These are phyloP conservation scores for Anthonomus grandis DNA, from an alignment of 1,140 invertebrate species.

Conservation along the genomic window DNA sequence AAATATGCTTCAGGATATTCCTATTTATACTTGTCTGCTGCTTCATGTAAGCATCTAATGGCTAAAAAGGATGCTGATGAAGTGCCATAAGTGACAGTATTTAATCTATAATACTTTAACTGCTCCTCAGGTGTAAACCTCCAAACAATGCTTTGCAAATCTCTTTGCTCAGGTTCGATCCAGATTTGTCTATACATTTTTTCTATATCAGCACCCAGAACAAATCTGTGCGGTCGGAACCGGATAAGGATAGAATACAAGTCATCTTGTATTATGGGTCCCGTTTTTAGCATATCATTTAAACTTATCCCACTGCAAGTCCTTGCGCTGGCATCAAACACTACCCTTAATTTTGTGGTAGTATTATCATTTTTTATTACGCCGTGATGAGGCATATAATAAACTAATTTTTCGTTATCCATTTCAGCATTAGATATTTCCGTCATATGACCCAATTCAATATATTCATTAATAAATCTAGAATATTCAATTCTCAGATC, in stretches of 20 bases:
- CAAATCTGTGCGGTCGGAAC: constrained; percentile 45
- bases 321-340: not conserved
- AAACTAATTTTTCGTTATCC: not conserved
- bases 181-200: constrained; percentile 43
- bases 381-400: not conserved
- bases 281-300: not conserved
- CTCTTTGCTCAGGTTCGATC: constrained; percentile 35
- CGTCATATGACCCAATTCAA: constrained; percentile 39
- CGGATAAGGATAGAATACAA: constrained; percentile 46
- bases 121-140: constrained; percentile 8
- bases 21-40: not conserved
- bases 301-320: not conserved
- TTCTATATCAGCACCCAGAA: constrained; percentile 47
- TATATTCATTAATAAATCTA: constrained; percentile 41
- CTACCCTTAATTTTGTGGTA: no score
- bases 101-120: no score
- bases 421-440: constrained; percentile 5
- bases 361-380: no score
- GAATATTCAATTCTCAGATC: constrained; percentile 22
- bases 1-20: not conserved
- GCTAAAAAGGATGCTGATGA: constrained; percentile 9
- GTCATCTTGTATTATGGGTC: constrained; percentile 39
- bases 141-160: constrained; percentile 46
- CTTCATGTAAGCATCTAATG: not conserved
- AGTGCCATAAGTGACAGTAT: no score